Evolutionary conservation across 1,140 invertebrate genomes (phyloP).

Genomic region (Oncopeltus fasciatus): DNA sequence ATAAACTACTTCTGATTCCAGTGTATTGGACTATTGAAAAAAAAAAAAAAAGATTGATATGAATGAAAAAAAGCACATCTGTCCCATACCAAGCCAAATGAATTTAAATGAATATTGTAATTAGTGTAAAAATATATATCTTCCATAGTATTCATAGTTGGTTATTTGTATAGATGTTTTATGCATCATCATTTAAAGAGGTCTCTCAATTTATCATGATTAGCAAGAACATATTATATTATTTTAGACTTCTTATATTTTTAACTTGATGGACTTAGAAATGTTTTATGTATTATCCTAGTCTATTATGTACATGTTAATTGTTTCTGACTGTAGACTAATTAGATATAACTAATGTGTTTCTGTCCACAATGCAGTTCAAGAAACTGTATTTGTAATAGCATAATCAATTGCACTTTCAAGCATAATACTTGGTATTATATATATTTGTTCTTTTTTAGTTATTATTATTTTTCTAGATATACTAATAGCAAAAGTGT

Average conservation of each 20-base stretch:
- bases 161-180: slow-evolving; percentile 2
- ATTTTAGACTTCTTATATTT: not conserved
- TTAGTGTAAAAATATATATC: slow-evolving; percentile 2
- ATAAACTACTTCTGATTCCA: no score
- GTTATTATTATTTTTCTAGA: not conserved
- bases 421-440: not conserved
- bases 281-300: slow-evolving; percentile 8
- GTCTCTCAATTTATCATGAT: not conserved
- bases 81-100: slow-evolving; percentile 20
- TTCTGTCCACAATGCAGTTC: slow-evolving; percentile 3
- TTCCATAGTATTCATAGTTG: slow-evolving; percentile 5
- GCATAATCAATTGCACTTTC: not conserved
- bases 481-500: not conserved
- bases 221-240: not conserved
- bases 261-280: slow-evolving; percentile 5
- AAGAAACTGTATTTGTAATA: not conserved
- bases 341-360: not conserved
- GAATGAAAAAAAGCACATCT: no score
- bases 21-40: no score
- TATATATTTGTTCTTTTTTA: not conserved
- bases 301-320: slow-evolving; percentile 3
- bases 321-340: not conserved
- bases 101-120: slow-evolving; percentile 4
- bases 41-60: no score
- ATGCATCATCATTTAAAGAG: not conserved